Base-by-base conservation (phyloP, 2,888 invertebrate species). In the Drosophila sordidapex region DNA sequence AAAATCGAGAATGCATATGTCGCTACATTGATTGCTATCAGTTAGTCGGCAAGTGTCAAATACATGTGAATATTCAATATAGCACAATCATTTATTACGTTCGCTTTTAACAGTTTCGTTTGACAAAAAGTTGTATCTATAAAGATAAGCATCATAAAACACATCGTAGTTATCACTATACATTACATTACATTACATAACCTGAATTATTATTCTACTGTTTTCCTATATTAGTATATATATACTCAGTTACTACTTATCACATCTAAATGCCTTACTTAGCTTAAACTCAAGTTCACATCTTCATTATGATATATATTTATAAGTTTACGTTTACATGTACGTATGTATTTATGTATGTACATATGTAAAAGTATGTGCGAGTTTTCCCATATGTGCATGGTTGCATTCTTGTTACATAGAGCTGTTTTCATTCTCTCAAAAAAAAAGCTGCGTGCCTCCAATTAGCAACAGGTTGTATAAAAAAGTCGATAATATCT, bases 381-480 rank as follows among this genome's bases (percentile, higher is more conserved):
- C 21, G 31, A 43, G 31, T 57, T 21, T 43, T 6, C 18, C 7
- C 8, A 25, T 8, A 1, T 29, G 27, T 35, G 27, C 36, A 53
- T 11, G 18, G 7, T 29, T 56, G 38, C 38, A 56, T 18, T 35
- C 6, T 33, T n/a, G 25, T 59, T 8, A 33, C 36, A 15, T 13
- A 10, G 4, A 46, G 27, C n/a, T n/a, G n/a, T 18, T 54, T 25
- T 31, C 13, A 8, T 31, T n/a, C n/a, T 35, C 18, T 36, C 11
- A 4, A 40, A 40, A 35, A 38, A 35, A 33, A 38, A 35, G 15
- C n/a, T 56, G n/a, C 38, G 21, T 60, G 66, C 60, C n/a, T 67
- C 77, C 49, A 35, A 77, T 85, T 87, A 85, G 57, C 79, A 71
- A 53, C n/a, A 21, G 18, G 58, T 33, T 70, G 69, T 76, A 63